phyloP scores from a whole-genome alignment of 2,888 invertebrate species.

The Tanypteryx hageni region DNA sequence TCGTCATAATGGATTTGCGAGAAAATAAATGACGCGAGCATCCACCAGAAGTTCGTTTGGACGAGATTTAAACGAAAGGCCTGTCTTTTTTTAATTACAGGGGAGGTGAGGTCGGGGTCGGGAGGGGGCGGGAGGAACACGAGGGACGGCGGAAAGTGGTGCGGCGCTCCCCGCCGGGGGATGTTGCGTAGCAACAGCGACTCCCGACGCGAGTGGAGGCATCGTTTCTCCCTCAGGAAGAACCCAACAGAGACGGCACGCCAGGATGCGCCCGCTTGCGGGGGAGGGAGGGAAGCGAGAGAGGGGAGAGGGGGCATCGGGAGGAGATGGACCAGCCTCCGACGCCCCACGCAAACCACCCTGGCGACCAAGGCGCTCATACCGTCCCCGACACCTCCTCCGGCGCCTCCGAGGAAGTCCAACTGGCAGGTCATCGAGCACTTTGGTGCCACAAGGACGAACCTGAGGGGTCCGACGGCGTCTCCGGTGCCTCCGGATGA shows the following conservation, averaged over 20 bases:
- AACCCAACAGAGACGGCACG: constrained; percentile 2
- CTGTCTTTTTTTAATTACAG: constrained; percentile 70
- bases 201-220: constrained; percentile 60
- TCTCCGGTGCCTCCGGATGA: constrained; percentile 81
- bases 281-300: neutral
- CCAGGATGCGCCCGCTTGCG: neutral
- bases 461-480: constrained; percentile 73
- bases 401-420: constrained; percentile 83
- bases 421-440: constrained; percentile 96
- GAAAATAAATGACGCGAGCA: neutral
- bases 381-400: constrained; percentile 76
- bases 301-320: constrained; percentile 3
- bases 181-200: constrained; percentile 75
- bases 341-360: constrained; percentile 75
- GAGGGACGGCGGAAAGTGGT: constrained; percentile 76
- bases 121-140: constrained; percentile 57
- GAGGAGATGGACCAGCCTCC: constrained; percentile 69
- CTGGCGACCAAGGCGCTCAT: constrained; percentile 71
- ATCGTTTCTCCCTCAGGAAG: constrained; percentile 22
- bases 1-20: neutral
- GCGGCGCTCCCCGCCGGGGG: constrained; percentile 72
- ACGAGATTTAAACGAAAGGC: constrained; percentile 34
- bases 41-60: neutral
- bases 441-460: constrained; percentile 80
- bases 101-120: constrained; percentile 69